Percentiles rank a stretch among this genome's conserved stretches.
These are phyloP conservation scores for Archivesica marissinica DNA, from an alignment of 1,140 invertebrate species.

Conservation along the genomic window DNA sequence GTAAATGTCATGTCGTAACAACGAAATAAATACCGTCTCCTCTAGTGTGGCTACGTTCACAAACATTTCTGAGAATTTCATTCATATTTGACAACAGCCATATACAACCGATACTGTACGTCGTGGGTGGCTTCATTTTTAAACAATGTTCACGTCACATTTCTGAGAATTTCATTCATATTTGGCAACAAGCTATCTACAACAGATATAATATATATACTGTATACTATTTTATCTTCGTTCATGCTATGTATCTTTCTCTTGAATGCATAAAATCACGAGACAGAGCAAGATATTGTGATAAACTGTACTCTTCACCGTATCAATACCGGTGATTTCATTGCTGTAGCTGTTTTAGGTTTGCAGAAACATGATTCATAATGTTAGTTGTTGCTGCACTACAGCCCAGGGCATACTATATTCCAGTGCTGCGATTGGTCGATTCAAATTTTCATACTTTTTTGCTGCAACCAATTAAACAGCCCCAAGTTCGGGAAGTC, in stretches of 20 bases:
- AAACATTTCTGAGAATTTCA: neutral
- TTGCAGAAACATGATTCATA: no score
- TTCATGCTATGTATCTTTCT: neutral
- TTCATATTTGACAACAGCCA: neutral
- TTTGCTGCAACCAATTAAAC: no score
- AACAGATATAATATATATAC: neutral
- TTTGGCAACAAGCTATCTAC: constrained; percentile 20
- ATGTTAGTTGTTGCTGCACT: no score
- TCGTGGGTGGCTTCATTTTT: neutral
- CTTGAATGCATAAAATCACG: neutral
- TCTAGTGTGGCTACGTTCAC: neutral
- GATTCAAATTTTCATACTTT: no score
- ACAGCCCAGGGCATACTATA: no score
- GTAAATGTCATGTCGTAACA: no score
- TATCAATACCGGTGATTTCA: neutral
- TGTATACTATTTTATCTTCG: no score
- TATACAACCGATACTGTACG: neutral
- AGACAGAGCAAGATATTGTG: neutral
- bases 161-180: neutral
- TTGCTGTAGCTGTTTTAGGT: no score
- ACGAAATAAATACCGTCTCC: neutral
- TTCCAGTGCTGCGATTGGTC: no score
- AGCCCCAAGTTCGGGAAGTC: no score
- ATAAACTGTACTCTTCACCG: neutral
- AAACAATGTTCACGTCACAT: neutral